Conservation (phyloP, 2,113 vertebrate genomes). For the Pachypanchax playfairii region DNA sequence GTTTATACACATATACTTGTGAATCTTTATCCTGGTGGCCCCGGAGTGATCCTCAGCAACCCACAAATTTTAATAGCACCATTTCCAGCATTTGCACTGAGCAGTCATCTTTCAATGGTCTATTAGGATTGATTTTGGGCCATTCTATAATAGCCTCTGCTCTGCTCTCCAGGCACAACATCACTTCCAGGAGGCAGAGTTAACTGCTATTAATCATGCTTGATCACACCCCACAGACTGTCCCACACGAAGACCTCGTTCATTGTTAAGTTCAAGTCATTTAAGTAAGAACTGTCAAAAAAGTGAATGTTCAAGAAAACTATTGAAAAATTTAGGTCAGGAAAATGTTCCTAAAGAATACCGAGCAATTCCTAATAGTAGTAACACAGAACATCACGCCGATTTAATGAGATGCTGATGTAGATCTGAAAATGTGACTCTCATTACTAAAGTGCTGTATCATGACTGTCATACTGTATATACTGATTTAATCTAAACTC, state of each 20-base stretch:
- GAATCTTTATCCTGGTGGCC: constrained; percentile 10
- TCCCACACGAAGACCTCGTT: neutral
- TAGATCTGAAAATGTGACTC: too few species aligned
- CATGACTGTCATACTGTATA: too few species aligned
- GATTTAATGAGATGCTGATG: too few species aligned
- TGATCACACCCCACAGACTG: constrained; percentile 54
- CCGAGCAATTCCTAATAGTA: neutral
- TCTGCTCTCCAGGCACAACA: constrained; percentile 81
- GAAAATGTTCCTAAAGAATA: neutral
- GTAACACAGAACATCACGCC: too few species aligned
- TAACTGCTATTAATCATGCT: constrained; percentile 89
- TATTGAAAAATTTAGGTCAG: neutral
- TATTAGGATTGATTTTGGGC: constrained; percentile 85
- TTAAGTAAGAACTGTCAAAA: constrained; percentile 20
- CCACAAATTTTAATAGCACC: constrained; percentile 85
- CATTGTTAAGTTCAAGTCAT: constrained; percentile 19
- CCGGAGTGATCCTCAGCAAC: constrained; percentile 26
- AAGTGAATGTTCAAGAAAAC: neutral
- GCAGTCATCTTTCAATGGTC: constrained; percentile 89
- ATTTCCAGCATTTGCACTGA: constrained; percentile 88
- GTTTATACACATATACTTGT: constrained; percentile 3
- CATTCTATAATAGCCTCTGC: constrained; percentile 87
- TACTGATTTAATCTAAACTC: too few species aligned
- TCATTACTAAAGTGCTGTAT: too few species aligned
- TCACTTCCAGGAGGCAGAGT: constrained; percentile 87